Percentiles rank a stretch among this genome's conserved stretches.
phyloP scores from a whole-genome alignment of 2,113 vertebrate genomes.

The Rhipidura dahli region DNA sequence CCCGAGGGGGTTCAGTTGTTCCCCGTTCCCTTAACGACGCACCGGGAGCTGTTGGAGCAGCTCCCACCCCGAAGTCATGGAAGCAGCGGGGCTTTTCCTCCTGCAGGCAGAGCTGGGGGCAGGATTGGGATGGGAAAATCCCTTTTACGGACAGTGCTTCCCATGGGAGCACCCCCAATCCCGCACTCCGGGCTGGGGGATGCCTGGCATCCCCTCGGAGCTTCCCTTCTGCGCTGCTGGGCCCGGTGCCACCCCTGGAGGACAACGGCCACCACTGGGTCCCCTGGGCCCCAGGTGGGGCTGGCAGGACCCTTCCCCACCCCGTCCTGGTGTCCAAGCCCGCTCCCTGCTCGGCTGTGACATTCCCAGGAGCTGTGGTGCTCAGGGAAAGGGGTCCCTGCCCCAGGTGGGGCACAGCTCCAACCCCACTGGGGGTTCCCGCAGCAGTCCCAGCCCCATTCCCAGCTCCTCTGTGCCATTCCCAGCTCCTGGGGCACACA shows the following conservation, averaged over 20 bases:
- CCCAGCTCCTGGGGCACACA: rapidly evolving
- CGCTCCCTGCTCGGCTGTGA: rapidly evolving
- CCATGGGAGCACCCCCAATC: neutral
- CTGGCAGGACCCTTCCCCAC: neutral
- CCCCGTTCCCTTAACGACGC: rapidly evolving
- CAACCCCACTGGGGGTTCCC: neutral
- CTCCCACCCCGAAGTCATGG: rapidly evolving
- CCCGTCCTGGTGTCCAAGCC: neutral
- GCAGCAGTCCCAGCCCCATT: neutral
- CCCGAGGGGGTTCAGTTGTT: rapidly evolving
- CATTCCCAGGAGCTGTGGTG: neutral
- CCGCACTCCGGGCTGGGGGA: rapidly evolving
- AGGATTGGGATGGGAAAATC: neutral
- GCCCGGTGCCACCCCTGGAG: neutral
- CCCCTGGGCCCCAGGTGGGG: neutral
- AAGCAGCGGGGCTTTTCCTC: neutral
- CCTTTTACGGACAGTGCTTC: neutral
- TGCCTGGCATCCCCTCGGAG: rapidly evolving
- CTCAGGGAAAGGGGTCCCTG: neutral
- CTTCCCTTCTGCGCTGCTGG: neutral
- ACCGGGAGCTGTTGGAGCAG: neutral
- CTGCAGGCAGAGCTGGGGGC: neutral
- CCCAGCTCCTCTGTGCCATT: rapidly evolving
- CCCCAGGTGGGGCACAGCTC: rapidly evolving
- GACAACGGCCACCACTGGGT: rapidly evolving